Evolutionary conservation across 2,113 vertebrate species (phyloP), one percentile per base, ranked within the genome.

Genomic region (Ammodytes dubius): DNA sequence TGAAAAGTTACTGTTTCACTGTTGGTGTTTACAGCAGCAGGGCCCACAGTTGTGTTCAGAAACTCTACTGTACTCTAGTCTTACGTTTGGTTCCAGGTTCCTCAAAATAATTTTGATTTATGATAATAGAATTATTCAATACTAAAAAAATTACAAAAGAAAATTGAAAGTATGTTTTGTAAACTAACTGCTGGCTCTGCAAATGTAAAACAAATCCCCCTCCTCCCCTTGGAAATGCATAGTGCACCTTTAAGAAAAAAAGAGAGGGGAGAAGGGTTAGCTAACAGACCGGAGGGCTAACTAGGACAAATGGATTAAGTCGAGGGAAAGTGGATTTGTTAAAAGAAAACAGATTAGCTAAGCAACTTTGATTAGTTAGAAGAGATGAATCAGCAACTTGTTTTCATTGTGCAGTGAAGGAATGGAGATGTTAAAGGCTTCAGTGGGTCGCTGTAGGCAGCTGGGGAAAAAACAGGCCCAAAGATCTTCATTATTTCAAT

Each of bases 271-370:
- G 84, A 81, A 61, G 61, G 72, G 88, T 85, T 89, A 76, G 90
- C 91, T 82, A 89, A 89, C 82, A 81, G 85, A 87, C 70, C 47
- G 79, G 82, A 76, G 56, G 58, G 79, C 85, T 94, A 94, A 94
- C 92, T 90, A 82, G 92, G 91, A 93, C 90, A 93, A 93, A 92
- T 92, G 92, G 93, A 93, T 94, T 93, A 92, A 86, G 86, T 60
- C 39, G 77, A 53, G 81, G 57, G 84, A 90, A 94, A 94, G 91
- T 90, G 91, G 92, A 93, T 94, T 92, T 92, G 90, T 84, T 85
- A 88, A 91, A 87, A 88, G 91, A 88, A 93, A 94, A 94, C 88
- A 88, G 89, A 92, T 93, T 92, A 91, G 91, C 89, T 87, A 91
- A 91, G 91, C 92, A 93, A 93, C 86, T 91, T 91, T 91, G 90